Base-by-base conservation (phyloP, 2,113 vertebrate species). In the Hassar affinis region DNA sequence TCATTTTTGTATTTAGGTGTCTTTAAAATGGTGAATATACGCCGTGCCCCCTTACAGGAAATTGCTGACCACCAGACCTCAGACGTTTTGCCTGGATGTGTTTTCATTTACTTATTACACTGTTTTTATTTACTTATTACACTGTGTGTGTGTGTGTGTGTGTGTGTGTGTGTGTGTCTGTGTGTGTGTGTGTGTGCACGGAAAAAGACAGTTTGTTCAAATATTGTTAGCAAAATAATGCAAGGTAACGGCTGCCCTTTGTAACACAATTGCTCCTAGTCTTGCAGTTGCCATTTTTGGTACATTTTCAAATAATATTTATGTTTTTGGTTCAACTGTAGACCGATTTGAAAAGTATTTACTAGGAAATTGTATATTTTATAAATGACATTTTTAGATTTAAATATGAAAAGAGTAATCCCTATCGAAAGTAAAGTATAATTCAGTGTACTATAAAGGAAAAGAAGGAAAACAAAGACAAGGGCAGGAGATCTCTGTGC, bases 301-400 rank as follows among this genome's bases (percentile, higher is more conserved):
- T 71, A 84, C 52, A 85, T 87, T 90, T 86, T 87, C 59, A 89
- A 81, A n/a, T 85, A 57, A 77, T 81, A 71, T 22, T 33, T 47
- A 78, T 47, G 74, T 59, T 79, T 86, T 82, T 76, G 49, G 81
- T 84, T 68, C 85, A 86, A 87, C 61, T 87, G 86, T 89, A 88
- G 87, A 91, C 88, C 68, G 71, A 85, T 88, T 87, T 87, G 84
- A 86, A 86, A 92, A 90, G 90, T 93, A 94, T 95, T 95, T 95
- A 93, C 92, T 87, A 88, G 89, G 90, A 88, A 95, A 91, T 94
- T 93, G 93, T 94, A 93, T 94, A 94, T 94, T 95, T 95, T 95
- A 92, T 93, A 92, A 91, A 89, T 89, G 93, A 93, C 91, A 89
- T 94, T 95, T 94, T 89, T 94, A 95, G 93, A 93, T 91, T 90